Conservation (phyloP, 2,797 vertebrate genomes). For the Cryptoblepharus egeriae region DNA sequence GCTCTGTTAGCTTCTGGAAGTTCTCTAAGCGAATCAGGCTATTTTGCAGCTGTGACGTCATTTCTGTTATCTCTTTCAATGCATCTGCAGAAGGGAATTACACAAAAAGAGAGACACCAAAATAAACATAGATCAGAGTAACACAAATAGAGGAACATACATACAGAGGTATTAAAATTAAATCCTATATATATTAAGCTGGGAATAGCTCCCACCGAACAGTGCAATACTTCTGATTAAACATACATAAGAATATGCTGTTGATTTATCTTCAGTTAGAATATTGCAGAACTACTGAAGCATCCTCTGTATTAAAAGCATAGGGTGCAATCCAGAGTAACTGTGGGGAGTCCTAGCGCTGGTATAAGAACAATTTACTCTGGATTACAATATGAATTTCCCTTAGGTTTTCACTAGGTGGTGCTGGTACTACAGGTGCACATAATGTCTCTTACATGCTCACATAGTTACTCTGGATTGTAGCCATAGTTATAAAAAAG, state of each 20-base stretch:
- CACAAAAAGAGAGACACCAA: conserved; percentile 1
- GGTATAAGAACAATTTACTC: too few species aligned
- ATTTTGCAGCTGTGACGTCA: conserved; percentile 86
- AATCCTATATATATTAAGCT: not conserved
- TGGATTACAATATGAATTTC: too few species aligned
- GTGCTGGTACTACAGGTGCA: too few species aligned
- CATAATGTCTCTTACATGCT: too few species aligned
- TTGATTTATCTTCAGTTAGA: not conserved
- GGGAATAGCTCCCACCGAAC: too few species aligned
- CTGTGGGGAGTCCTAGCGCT: too few species aligned
- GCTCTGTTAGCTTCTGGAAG: conserved; percentile 94
- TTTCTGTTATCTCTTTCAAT: conserved; percentile 87
- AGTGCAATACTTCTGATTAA: too few species aligned
- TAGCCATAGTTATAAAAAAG: conserved; percentile 3
- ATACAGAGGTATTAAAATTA: not conserved
- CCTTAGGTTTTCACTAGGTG: too few species aligned
- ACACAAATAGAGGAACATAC: not conserved
- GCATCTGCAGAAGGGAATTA: conserved; percentile 79
- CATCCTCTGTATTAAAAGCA: not conserved
- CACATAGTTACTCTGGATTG: too few species aligned
- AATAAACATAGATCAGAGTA: not conserved
- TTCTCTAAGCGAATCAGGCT: conserved; percentile 93
- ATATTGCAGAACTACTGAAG: not conserved
- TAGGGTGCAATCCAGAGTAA: too few species aligned
- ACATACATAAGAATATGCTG: too few species aligned